Conservation (phyloP, 2,888 invertebrate species). For the Eristalis tenax region DNA sequence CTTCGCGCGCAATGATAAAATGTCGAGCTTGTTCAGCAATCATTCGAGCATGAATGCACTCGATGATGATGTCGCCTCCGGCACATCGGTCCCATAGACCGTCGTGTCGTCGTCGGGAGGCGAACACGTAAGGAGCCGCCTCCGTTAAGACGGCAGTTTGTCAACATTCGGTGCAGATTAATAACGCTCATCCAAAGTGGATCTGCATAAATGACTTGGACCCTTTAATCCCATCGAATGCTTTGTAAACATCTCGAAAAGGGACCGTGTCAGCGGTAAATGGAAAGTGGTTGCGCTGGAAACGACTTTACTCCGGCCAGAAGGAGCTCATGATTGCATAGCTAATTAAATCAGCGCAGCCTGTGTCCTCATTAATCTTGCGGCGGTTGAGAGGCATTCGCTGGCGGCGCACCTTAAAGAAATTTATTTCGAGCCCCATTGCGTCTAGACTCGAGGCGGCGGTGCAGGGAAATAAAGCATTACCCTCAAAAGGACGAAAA, state of each 20-base stretch:
- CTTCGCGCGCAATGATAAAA: slow-evolving; percentile 50
- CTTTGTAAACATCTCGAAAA: slow-evolving; percentile 60
- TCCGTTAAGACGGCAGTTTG: slow-evolving; percentile 61
- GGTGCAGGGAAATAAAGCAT: slow-evolving; percentile 44
- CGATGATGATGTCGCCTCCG: slow-evolving; percentile 65
- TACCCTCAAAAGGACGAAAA: slow-evolving; percentile 20
- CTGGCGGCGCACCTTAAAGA: slow-evolving; percentile 11
- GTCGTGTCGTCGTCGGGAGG: slow-evolving; percentile 16
- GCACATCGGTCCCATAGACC: not conserved
- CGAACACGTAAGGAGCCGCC: slow-evolving; percentile 35
- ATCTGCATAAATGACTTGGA: slow-evolving; percentile 44
- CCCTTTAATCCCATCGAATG: slow-evolving; percentile 63
- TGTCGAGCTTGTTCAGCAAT: slow-evolving; percentile 69
- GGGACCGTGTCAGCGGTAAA: slow-evolving; percentile 56
- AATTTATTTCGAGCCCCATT: slow-evolving; percentile 34
- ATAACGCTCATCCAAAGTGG: slow-evolving; percentile 61
- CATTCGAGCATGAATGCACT: slow-evolving; percentile 70
- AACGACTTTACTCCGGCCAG: slow-evolving; percentile 7
- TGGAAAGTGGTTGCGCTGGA: slow-evolving; percentile 30
- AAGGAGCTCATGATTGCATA: not conserved
- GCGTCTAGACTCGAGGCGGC: slow-evolving; percentile 53
- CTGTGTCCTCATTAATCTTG: slow-evolving; percentile 10
- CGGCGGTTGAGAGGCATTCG: not conserved
- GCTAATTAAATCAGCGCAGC: slow-evolving; percentile 59
- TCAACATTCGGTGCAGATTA: slow-evolving; percentile 64